phyloP scores from a whole-genome alignment of 2,888 invertebrate species.

The Phrixothrix hirtus region DNA sequence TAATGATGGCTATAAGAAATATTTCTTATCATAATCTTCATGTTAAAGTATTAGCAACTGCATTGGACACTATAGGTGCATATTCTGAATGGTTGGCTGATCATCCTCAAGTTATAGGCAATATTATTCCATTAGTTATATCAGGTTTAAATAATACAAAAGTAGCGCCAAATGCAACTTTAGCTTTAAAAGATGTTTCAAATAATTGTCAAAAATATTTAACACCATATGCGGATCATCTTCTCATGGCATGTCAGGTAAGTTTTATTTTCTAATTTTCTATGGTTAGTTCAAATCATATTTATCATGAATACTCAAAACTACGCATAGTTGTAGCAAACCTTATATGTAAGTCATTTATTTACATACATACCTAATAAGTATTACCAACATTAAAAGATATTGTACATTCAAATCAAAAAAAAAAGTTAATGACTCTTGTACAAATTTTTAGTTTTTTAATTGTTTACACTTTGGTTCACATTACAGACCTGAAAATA shows the following conservation, averaged over 20 bases:
- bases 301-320: too few relatives aligned
- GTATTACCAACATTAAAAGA: too few relatives aligned
- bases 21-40: constrained; percentile 66
- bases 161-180: constrained; percentile 78
- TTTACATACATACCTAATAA: too few relatives aligned
- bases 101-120: constrained; percentile 69
- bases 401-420: too few relatives aligned
- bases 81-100: constrained; percentile 85
- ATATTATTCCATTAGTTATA: constrained; percentile 69
- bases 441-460: too few relatives aligned
- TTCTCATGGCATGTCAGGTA: constrained; percentile 72
- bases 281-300: too few relatives aligned
- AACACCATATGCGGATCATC: constrained; percentile 73
- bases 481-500: too few relatives aligned
- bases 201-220: constrained; percentile 78
- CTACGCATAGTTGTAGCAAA: too few relatives aligned
- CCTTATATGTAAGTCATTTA: too few relatives aligned
- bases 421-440: too few relatives aligned
- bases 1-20: constrained; percentile 64
- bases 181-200: constrained; percentile 86
- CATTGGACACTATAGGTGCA: constrained; percentile 77
- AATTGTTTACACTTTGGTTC: too few relatives aligned
- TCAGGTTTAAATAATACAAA: constrained; percentile 67
- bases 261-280: too few relatives aligned
- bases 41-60: constrained; percentile 68